Base-by-base conservation (phyloP, 2,113 vertebrate species). In the Atlantisia rogersi region DNA sequence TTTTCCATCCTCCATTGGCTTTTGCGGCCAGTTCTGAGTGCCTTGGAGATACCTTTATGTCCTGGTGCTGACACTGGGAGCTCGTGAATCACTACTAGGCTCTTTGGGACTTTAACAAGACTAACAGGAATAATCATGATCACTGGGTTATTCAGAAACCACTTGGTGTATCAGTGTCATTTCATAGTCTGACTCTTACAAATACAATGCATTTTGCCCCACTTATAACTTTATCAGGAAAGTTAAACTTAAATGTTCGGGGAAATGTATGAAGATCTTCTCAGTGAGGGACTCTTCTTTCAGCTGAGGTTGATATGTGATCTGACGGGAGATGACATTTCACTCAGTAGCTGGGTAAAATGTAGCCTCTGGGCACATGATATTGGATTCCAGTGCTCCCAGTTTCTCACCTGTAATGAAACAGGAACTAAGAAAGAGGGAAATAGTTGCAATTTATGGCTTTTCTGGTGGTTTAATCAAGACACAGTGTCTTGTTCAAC, bases 391-490 rank as follows among this genome's bases (percentile, higher is more conserved):
- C 86, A 73, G 76, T n/a, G 42, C 44, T 92, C 53, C 74, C 83
- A 76, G 90, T 73, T 85, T 79, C 81, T 81, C 44, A 70, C 16
- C 44, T 82, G 40, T 75, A 82, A 86, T 60, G 59, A 96, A 96
- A 65, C 60, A 78, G 20, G 31, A 67, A 48, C 17, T 75, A 56
- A 63, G 52, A 88, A 67, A 93, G 13, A 86, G 17, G 18, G 21
- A 65, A 91, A n/a, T 22, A 28, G 3, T 35, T 88, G 21, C 4
- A 71, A 60, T 75, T 88, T 81, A 70, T 68, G 15, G 13, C n/a
- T 95, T 95, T 90, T 83, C 78, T 60, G 13, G 11, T 42, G 25
- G 26, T 78, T 90, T 96, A 81, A 94, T 96, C 82, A 95, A 87
- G 68, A 73, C 73, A 35, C 1, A 1, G n/a, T 69, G 21, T 79